A percentile compares a stretch with the other conserved stretches of the same genome.
Evolutionary conservation across 1,140 invertebrate genomes (phyloP).

Genomic region (Chionoecetes opilio): DNA sequence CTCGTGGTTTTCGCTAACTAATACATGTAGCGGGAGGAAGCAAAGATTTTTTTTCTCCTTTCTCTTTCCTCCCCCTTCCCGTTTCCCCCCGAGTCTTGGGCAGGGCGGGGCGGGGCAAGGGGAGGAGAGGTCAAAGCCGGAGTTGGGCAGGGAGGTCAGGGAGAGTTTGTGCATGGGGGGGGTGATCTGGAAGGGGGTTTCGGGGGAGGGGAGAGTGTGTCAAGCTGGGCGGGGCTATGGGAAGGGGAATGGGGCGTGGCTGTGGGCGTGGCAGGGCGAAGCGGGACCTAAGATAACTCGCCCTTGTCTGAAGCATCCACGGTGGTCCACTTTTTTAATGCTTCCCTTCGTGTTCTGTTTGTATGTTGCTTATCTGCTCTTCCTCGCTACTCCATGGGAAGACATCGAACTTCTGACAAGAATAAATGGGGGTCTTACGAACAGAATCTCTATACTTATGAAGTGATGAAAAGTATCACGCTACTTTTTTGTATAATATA

Average conservation of each 20-base stretch:
- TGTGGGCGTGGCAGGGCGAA: no score
- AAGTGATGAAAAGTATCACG: no score
- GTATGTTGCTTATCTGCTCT: not conserved
- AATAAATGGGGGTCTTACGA: not conserved
- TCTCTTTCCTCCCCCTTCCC: not conserved
- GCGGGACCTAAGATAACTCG: not conserved
- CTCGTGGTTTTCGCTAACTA: not conserved
- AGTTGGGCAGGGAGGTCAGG: not conserved
- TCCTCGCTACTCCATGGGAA: not conserved
- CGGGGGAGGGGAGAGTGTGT: not conserved
- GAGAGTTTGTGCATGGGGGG: not conserved
- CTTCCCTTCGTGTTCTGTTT: not conserved
- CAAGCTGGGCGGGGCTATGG: no score
- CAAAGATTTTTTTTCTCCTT: not conserved
- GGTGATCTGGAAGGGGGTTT: not conserved
- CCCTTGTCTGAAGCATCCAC: not conserved
- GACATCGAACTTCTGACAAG: not conserved
- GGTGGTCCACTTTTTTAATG: not conserved
- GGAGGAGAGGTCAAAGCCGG: not conserved
- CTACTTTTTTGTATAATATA: not conserved
- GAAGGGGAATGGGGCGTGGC: no score
- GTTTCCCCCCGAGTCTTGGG: not conserved
- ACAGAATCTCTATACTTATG: not conserved
- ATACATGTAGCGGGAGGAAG: constrained; percentile 15
- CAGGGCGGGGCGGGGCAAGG: not conserved